phyloP scores from a whole-genome alignment of 2,113 vertebrate genomes.

The Mugil cephalus region DNA sequence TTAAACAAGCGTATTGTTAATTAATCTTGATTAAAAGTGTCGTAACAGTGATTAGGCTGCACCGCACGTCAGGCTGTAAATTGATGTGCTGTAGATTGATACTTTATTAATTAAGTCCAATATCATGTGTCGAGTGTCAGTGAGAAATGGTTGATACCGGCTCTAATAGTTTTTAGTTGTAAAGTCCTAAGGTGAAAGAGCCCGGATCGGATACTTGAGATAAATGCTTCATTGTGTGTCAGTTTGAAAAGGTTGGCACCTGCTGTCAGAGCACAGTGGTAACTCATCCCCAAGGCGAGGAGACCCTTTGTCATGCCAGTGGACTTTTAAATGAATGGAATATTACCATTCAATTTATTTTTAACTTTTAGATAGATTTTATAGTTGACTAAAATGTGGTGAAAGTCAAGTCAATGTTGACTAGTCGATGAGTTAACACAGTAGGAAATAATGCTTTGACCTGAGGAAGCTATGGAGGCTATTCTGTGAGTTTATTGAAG shows the following conservation, averaged over 20 bases:
- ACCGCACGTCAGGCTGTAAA: conserved; percentile 23
- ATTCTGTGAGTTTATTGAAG: no score
- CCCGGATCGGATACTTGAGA: not conserved
- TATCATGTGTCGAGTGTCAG: conserved; percentile 26
- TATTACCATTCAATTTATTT: no score
- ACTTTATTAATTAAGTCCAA: conserved; percentile 48
- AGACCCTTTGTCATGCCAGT: not conserved
- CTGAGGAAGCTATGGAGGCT: no score
- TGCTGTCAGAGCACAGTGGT: not conserved
- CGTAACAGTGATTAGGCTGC: conserved; percentile 25
- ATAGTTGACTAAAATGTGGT: no score
- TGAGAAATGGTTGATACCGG: not conserved
- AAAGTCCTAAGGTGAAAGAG: not conserved
- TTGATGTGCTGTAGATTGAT: conserved; percentile 28
- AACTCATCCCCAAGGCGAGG: not conserved
- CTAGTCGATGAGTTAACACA: no score
- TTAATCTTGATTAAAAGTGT: conserved; percentile 60
- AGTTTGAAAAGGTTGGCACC: not conserved
- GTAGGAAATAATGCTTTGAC: no score
- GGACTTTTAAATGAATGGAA: not conserved
- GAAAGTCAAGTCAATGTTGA: no score
- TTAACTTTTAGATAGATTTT: no score
- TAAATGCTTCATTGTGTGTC: conserved; percentile 1
- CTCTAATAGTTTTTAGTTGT: not conserved
- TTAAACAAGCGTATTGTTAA: conserved; percentile 43